phyloP scores from a whole-genome alignment of 92 coral and sea anemone species.

The Galaxea fascicularis region DNA sequence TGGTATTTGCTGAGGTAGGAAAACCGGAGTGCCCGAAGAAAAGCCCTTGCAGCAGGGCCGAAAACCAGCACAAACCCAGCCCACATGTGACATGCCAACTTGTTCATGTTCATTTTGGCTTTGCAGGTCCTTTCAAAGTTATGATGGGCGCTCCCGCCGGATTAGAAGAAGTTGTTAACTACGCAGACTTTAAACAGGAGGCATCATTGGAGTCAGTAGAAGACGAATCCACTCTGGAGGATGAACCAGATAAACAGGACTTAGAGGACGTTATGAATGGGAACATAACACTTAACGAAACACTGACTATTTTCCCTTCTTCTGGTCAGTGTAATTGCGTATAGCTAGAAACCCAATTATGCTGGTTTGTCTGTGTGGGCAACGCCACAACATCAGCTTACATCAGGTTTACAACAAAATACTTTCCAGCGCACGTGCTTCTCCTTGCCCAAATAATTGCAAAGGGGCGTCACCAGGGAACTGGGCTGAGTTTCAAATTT shows the following conservation, averaged over 20 bases:
- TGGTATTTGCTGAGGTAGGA: no score
- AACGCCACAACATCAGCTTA: no score
- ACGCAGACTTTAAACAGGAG: slow-evolving; percentile 64
- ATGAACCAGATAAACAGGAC: slow-evolving; percentile 55
- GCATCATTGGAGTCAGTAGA: slow-evolving; percentile 30
- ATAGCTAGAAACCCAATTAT: no score
- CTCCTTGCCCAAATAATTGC: no score
- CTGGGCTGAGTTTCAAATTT: no score
- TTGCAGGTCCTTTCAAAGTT: slow-evolving; percentile 49
- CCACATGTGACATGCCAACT: background rate
- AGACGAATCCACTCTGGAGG: slow-evolving; percentile 68
- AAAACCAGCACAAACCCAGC: background rate
- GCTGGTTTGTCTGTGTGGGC: no score
- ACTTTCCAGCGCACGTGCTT: no score
- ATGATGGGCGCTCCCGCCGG: slow-evolving; percentile 57
- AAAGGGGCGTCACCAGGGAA: no score
- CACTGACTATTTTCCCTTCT: slow-evolving; percentile 5
- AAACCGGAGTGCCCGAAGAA: no score
- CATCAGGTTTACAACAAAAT: no score
- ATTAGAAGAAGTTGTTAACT: slow-evolving; percentile 62
- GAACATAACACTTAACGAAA: slow-evolving; percentile 33
- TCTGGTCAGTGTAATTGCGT: slow-evolving; percentile 12
- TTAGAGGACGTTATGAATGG: slow-evolving; percentile 34
- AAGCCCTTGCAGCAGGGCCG: no score
- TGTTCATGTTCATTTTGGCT: background rate